phyloP scores from a whole-genome alignment of 2,888 invertebrate species.

The Catocala fraxini region DNA sequence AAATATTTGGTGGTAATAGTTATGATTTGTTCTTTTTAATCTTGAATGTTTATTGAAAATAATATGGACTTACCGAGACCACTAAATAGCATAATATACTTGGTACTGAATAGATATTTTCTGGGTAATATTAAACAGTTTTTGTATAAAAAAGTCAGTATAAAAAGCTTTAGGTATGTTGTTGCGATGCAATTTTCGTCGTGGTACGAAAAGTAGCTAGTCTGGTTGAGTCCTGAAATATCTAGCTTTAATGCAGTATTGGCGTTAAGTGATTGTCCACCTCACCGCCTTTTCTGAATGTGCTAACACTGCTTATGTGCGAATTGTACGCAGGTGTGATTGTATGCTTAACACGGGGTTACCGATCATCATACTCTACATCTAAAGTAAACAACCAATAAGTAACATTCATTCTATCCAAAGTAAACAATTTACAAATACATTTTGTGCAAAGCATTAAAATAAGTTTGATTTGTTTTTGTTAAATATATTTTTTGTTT shows the following conservation, averaged over 20 bases:
- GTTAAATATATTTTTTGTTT: background rate
- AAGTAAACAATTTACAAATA: background rate
- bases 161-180: too few relatives aligned
- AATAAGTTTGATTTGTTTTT: constrained; percentile 10
- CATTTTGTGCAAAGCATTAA: constrained; percentile 40
- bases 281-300: constrained; percentile 60
- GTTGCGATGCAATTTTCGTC: background rate
- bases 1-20: too few relatives aligned
- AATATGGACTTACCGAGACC: too few relatives aligned
- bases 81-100: too few relatives aligned
- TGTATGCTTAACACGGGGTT: constrained; percentile 34
- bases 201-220: background rate
- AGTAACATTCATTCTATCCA: constrained; percentile 11
- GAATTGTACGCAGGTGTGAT: constrained; percentile 48
- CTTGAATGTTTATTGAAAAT: too few relatives aligned
- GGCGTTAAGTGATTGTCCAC: constrained; percentile 44
- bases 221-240: constrained; percentile 1
- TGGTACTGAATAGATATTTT: too few relatives aligned
- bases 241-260: constrained; percentile 30
- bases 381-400: constrained; percentile 27
- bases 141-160: too few relatives aligned
- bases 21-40: too few relatives aligned
- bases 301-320: constrained; percentile 66
- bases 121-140: too few relatives aligned
- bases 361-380: constrained; percentile 17